Percentiles rank a stretch among this genome's conserved stretches.
phyloP scores from a whole-genome alignment of 1,140 invertebrate genomes.

The Drosophila setifemur region DNA sequence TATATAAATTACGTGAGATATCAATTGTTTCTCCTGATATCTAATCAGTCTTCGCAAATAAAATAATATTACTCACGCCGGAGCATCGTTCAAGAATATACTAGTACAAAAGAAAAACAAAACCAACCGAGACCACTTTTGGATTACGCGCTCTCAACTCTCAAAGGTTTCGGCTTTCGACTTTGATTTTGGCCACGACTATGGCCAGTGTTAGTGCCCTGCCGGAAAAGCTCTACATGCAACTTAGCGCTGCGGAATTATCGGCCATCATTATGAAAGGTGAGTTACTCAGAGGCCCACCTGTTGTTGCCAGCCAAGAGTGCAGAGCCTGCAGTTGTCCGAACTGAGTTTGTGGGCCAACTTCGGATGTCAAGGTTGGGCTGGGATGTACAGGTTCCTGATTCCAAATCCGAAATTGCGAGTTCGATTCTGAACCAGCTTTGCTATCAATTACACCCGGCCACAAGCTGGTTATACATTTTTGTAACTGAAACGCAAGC shows the following conservation, averaged over 20 bases:
- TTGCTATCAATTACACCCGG: background rate
- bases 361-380: too few species aligned
- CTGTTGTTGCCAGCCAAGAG: slow-evolving; percentile 37
- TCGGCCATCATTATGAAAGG: slow-evolving; percentile 80
- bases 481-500: slow-evolving; percentile 26
- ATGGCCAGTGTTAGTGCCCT: slow-evolving; percentile 42
- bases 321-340: background rate
- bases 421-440: background rate
- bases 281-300: slow-evolving; percentile 29
- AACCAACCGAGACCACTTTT: background rate
- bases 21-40: slow-evolving; percentile 15
- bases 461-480: slow-evolving; percentile 4
- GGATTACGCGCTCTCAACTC: slow-evolving; percentile 59
- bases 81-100: slow-evolving; percentile 9
- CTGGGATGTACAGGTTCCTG: too few species aligned
- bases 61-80: slow-evolving; percentile 3
- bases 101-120: background rate
- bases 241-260: slow-evolving; percentile 72
- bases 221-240: slow-evolving; percentile 70
- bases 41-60: slow-evolving; percentile 22
- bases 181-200: slow-evolving; percentile 4
- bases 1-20: slow-evolving; percentile 21
- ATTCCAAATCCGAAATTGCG: too few species aligned
- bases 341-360: too few species aligned
- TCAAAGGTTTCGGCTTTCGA: background rate